Conservation (phyloP, 2,888 invertebrate genomes). For the Patella caerulea region DNA sequence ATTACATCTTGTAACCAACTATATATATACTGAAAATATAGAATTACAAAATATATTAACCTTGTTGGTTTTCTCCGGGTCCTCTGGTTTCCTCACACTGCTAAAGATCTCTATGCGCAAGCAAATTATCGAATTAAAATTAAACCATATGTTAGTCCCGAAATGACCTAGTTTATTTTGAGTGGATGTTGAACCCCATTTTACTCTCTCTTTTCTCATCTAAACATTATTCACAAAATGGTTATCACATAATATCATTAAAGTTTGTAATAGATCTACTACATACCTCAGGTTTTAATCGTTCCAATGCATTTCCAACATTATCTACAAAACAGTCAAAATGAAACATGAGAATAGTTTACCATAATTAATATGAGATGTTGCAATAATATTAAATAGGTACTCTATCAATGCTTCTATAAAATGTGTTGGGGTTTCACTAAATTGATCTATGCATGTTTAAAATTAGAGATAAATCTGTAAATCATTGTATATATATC, state of each 20-base stretch:
- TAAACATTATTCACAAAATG: too few relatives aligned
- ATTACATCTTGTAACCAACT: constrained; percentile 90
- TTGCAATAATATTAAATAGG: neutral
- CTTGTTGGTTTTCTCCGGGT: too few relatives aligned
- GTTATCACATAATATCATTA: too few relatives aligned
- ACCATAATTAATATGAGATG: neutral
- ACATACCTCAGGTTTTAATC: constrained; percentile 84
- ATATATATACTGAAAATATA: constrained; percentile 80
- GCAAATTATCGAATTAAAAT: too few relatives aligned
- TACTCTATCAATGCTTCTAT: neutral
- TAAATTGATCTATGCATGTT: neutral
- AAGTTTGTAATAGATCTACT: neutral
- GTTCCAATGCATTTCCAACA: constrained; percentile 88
- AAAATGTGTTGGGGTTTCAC: neutral
- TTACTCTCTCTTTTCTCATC: too few relatives aligned
- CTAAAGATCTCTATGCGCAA: too few relatives aligned
- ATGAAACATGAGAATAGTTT: neutral
- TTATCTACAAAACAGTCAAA: constrained; percentile 70
- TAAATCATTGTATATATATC: neutral
- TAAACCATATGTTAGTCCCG: too few relatives aligned
- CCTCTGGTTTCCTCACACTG: too few relatives aligned
- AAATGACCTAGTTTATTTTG: too few relatives aligned
- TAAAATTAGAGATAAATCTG: neutral
- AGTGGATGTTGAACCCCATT: too few relatives aligned
- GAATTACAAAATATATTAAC: too few relatives aligned